Evolutionary conservation across 2,888 invertebrate genomes (phyloP), one percentile per base, ranked within the genome.

Genomic region (Stictocephala bisonia): DNA sequence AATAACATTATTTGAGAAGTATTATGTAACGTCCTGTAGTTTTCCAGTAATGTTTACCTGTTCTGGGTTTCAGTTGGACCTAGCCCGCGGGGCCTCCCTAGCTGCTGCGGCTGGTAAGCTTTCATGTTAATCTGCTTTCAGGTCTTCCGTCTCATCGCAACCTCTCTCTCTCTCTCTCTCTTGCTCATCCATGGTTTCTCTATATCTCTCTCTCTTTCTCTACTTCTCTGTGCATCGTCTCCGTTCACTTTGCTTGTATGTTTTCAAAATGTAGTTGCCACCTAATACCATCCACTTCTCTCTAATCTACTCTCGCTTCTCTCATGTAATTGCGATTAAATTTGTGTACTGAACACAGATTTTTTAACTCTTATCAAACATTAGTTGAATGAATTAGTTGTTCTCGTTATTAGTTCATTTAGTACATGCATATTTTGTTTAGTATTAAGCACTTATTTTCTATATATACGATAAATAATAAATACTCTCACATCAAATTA

Each of bases 1-100:
- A n/a, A n/a, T n/a, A n/a, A n/a, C n/a, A n/a, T n/a, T n/a, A n/a
- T n/a, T n/a, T n/a, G n/a, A n/a, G n/a, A n/a, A n/a, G n/a, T n/a
- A n/a, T n/a, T n/a, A n/a, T n/a, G n/a, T n/a, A n/a, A n/a, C n/a
- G n/a, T n/a, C n/a, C n/a, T n/a, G n/a, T n/a, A n/a, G n/a, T n/a
- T 35, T 35, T 24, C 13, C 18, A 22, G 50, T 15, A 24, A 44
- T 50, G 4, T 50, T 56, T 56, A 56, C 27, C 56, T 15, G 20
- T 44, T 41, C 44, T 64, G 64, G 64, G 40, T 64, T 64, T 64
- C 64, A 64, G 64, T 44, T 35, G 64, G 64, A 24, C 64, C 40
- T 64, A 64, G 27, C 64, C 13, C 60, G 44, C 24, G 40, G 1
- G 4, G 64, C 44, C 3, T 27, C 11, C 27, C 64, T 18, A 24